phyloP scores from a whole-genome alignment of 2,888 invertebrate species.

The Galeruca laticollis region DNA sequence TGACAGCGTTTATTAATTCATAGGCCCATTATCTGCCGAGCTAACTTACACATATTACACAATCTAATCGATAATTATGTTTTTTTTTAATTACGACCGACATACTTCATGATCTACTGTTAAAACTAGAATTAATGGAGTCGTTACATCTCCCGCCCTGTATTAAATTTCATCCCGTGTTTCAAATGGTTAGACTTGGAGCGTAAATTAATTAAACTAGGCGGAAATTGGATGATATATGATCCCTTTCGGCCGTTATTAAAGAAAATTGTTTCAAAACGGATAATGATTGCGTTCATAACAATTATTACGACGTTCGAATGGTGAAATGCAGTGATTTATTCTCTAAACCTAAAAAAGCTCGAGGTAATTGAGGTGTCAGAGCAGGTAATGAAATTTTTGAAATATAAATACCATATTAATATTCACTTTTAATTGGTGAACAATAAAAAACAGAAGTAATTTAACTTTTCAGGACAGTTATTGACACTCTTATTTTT shows the following conservation, averaged over 20 bases:
- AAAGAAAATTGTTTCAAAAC: slow-evolving; percentile 13
- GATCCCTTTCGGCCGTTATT: neutral
- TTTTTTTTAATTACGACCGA: neutral
- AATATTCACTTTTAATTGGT: no score
- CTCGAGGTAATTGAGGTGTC: no score
- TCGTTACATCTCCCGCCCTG: slow-evolving; percentile 4
- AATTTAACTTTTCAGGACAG: no score
- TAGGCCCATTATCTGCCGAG: no score
- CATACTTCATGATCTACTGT: slow-evolving; percentile 4
- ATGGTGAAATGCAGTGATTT: neutral
- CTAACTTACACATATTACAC: neutral
- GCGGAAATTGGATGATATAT: slow-evolving; percentile 27
- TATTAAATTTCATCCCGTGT: slow-evolving; percentile 24
- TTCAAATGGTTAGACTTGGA: slow-evolving; percentile 23
- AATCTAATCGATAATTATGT: neutral
- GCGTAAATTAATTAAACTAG: slow-evolving; percentile 17
- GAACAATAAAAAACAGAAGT: no score
- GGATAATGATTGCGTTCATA: neutral
- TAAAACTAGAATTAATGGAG: slow-evolving; percentile 26
- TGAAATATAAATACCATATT: no score
- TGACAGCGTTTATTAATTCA: no score
- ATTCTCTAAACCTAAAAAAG: neutral
- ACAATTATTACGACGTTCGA: neutral
- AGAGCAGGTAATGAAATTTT: no score
- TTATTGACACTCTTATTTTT: no score